Percentiles rank a stretch among this genome's conserved stretches.
Evolutionary conservation across 2,113 vertebrate species (phyloP).

Genomic region (Elanus axillaris): DNA sequence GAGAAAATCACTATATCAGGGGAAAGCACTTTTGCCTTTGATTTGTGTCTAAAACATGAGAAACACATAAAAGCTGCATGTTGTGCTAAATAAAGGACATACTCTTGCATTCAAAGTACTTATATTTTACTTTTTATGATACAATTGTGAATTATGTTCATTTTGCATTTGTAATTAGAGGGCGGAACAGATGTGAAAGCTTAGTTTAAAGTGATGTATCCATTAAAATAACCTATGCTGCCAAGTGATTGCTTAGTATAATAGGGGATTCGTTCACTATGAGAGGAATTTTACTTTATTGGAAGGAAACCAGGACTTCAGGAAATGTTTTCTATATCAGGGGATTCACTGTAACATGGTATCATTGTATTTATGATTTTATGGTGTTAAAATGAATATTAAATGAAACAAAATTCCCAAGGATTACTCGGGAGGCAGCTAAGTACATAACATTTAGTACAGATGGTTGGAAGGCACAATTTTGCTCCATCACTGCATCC

Average conservation of each 20-base stretch:
- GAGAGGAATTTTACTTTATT: slow-evolving; percentile 58
- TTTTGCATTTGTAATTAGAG: slow-evolving; percentile 74
- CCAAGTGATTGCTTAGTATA: slow-evolving; percentile 63
- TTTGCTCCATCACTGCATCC: slow-evolving; percentile 75
- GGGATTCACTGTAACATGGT: slow-evolving; percentile 71
- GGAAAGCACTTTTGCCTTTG: slow-evolving; percentile 38
- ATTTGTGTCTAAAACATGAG: slow-evolving; percentile 64
- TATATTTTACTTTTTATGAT: slow-evolving; percentile 71
- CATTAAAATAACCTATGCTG: slow-evolving; percentile 69
- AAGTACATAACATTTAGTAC: slow-evolving; percentile 83
- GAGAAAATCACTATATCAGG: slow-evolving; percentile 50
- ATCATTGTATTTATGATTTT: slow-evolving; percentile 87
- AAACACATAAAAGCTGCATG: slow-evolving; percentile 57
- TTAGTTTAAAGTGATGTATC: slow-evolving; percentile 71
- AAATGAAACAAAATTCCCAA: slow-evolving; percentile 91
- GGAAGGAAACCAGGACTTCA: slow-evolving; percentile 63
- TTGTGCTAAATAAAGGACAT: slow-evolving; percentile 66
- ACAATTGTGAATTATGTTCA: slow-evolving; percentile 64
- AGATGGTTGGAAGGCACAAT: slow-evolving; percentile 85
- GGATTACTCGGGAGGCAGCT: slow-evolving; percentile 84
- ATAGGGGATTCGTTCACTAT: slow-evolving; percentile 38
- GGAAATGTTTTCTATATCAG: slow-evolving; percentile 70
- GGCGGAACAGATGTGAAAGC: slow-evolving; percentile 67
- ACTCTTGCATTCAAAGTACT: slow-evolving; percentile 62
- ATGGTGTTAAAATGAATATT: slow-evolving; percentile 92